Evolutionary conservation across 2,888 invertebrate genomes (phyloP).

Genomic region (Polydrusus tereticollis): DNA sequence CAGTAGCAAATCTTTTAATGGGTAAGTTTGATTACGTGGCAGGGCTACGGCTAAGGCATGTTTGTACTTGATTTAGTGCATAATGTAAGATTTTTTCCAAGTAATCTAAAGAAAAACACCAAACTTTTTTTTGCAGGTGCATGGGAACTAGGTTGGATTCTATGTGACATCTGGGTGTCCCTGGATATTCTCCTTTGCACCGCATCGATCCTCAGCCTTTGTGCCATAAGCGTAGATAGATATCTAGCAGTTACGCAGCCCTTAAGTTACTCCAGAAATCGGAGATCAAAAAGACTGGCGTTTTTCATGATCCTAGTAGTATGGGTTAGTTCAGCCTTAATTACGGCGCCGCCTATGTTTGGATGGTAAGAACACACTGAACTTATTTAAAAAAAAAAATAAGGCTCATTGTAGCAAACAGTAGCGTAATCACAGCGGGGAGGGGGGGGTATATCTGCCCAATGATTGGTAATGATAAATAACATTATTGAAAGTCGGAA

Average conservation of each 20-base stretch:
- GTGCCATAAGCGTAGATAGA: conserved; percentile 91
- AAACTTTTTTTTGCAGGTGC: conserved; percentile 68
- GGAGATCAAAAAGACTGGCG: conserved; percentile 87
- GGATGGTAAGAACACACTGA: conserved; percentile 81
- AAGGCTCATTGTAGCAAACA: no score
- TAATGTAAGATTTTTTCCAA: neutral
- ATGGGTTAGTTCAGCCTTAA: conserved; percentile 90
- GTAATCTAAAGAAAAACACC: neutral
- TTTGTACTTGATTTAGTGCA: no score
- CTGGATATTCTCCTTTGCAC: conserved; percentile 94
- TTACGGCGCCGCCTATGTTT: conserved; percentile 94
- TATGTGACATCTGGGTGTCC: conserved; percentile 93
- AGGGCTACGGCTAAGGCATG: no score
- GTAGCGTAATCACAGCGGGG: no score
- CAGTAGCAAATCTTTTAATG: conserved; percentile 88
- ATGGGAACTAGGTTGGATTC: conserved; percentile 92
- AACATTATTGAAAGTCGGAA: no score
- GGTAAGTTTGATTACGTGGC: conserved; percentile 67
- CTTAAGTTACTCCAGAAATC: conserved; percentile 88
- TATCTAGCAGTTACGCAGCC: conserved; percentile 96
- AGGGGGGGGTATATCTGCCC: no score
- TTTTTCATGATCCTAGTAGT: conserved; percentile 90
- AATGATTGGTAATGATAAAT: no score
- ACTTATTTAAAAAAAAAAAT: neutral
- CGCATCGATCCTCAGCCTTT: conserved; percentile 91